These are phyloP conservation scores for Pomatostomus ruficeps DNA, from an alignment of 2,113 vertebrate genomes.

Conservation along the genomic window DNA sequence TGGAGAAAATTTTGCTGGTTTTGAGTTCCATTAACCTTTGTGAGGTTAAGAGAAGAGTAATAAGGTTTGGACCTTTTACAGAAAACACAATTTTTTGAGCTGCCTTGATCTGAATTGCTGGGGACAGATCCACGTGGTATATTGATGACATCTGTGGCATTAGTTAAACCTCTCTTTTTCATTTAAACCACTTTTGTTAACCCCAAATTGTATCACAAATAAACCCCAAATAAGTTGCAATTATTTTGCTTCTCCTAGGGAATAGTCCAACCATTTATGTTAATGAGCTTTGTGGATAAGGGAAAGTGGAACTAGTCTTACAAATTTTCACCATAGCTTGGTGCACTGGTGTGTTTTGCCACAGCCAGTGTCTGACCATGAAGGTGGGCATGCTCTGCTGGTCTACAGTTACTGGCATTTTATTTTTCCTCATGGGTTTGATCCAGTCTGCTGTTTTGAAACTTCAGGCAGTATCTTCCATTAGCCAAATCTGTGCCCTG, in stretches of 20 bases:
- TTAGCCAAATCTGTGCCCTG: background rate
- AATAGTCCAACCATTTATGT: background rate
- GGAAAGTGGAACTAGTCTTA: background rate
- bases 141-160: background rate
- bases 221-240: background rate
- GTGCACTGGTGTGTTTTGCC: background rate
- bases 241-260: background rate
- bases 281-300: background rate
- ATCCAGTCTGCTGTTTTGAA: background rate
- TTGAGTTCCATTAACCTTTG: background rate
- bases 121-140: background rate
- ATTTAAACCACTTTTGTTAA: background rate
- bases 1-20: background rate
- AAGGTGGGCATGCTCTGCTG: background rate
- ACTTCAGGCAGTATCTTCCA: background rate
- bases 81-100: background rate
- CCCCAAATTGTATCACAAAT: background rate
- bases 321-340: background rate
- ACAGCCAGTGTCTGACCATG: background rate
- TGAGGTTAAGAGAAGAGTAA: background rate
- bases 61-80: background rate
- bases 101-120: background rate
- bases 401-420: background rate
- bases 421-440: background rate
- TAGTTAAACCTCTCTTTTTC: background rate